These are phyloP conservation scores for Amazona ochrocephala DNA, from an alignment of 2,797 vertebrate species.

Conservation along the genomic window DNA sequence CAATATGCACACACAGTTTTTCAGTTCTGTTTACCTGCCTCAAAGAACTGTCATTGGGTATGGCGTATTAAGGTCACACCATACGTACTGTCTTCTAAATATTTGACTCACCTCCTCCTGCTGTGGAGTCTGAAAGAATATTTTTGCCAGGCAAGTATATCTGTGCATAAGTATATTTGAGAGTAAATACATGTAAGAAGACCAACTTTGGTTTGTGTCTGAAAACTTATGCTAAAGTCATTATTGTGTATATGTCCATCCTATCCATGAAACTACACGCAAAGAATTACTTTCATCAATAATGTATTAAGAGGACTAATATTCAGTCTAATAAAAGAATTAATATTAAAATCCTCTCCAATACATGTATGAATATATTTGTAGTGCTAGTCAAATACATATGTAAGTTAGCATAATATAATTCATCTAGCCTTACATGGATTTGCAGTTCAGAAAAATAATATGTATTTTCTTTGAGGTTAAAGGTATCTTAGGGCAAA, in stretches of 20 bases:
- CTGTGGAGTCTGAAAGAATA: neutral
- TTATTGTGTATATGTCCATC: neutral
- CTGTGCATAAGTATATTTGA: neutral
- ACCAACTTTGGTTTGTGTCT: neutral
- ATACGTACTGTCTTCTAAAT: neutral
- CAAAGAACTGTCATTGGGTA: neutral
- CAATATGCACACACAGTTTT: rapidly evolving
- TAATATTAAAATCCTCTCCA: neutral
- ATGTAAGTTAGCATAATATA: neutral
- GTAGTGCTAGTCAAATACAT: neutral
- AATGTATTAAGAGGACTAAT: neutral
- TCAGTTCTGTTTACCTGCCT: neutral
- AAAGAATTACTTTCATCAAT: neutral
- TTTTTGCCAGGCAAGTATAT: neutral
- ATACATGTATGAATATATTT: neutral
- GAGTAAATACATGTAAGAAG: neutral
- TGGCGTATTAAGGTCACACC: neutral
- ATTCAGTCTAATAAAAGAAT: neutral
- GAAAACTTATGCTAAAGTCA: neutral
- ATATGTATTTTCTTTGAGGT: neutral
- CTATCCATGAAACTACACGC: neutral
- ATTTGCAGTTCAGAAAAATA: neutral
- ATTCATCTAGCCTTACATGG: neutral
- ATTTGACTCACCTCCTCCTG: neutral
- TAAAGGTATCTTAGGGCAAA: neutral